Evolutionary conservation across 2,888 invertebrate species (phyloP), one percentile per base, ranked within the genome.

Genomic region (Eupeodes latifasciatus): DNA sequence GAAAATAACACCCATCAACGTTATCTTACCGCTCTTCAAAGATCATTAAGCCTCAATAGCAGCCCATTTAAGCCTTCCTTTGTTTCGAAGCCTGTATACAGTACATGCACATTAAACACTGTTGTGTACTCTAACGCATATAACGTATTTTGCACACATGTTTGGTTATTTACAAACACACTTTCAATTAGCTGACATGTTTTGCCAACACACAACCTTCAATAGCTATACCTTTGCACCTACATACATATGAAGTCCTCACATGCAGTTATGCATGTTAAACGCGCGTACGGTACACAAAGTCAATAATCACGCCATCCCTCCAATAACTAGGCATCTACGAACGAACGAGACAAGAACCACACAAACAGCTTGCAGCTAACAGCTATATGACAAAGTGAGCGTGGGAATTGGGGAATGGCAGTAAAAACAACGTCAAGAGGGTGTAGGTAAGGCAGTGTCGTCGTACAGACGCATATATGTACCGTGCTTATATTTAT

Each of bases 11-110:
- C 59, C 10, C 44, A 11, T 51, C 71, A 72, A 57, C 40, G 51
- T 82, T 64, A 82, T 82, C 77, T 82, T 72, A 78, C 66, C 64
- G 16, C 64, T 77, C 71, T 72, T 72, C 55, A 78, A 66, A 82
- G 77, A 82, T 78, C 82, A 72, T 78, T 82, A 64, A 51, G 59
- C 47, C 72, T 16, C 49, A 59, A 4, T 19, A 67, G 40, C 53
- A 59, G n/a, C 67, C 34, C 27, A 27, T 49, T 47, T 72, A 72
- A 59, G 47, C 71, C 27, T 49, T 71, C 57, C 34, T 51, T 55
- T 66, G 47, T 66, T 49, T 14, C 47, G 27, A 27, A 11, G 59
- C 9, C 47, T 12, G 11, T 11, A 12, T 27, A 12, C 55, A 27
- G 40, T 40, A 40, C 40, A 9, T 27, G 40, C 5, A 40, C 9